These are phyloP conservation scores for Lophura nycthemera DNA, from an alignment of 2,113 vertebrate genomes.

Conservation along the genomic window DNA sequence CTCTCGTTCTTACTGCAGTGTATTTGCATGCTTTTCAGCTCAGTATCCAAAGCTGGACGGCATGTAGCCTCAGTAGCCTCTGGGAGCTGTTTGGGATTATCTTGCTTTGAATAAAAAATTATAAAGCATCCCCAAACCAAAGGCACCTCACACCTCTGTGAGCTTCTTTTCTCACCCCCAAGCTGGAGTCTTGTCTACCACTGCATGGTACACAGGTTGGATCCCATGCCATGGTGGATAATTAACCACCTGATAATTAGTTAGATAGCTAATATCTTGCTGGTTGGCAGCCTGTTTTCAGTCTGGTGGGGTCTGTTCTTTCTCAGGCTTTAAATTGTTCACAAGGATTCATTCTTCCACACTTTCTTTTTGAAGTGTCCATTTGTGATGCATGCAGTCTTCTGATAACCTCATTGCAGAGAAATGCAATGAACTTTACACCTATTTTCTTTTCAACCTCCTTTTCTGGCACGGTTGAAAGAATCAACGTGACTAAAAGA, in stretches of 20 bases:
- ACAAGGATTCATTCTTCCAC: neutral
- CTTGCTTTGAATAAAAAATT: neutral
- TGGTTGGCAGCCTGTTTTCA: neutral
- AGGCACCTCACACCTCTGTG: neutral
- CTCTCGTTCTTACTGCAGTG: neutral
- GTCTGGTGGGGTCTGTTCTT: neutral
- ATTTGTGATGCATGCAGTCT: neutral
- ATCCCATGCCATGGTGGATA: neutral
- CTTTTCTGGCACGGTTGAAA: conserved; percentile 18
- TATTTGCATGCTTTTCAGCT: neutral
- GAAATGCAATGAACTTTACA: neutral
- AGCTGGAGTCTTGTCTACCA: neutral
- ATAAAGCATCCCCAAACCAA: neutral
- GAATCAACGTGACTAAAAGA: neutral
- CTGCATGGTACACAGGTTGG: neutral
- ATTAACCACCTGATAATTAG: neutral
- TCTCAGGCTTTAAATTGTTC: neutral
- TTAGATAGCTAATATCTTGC: neutral
- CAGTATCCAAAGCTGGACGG: neutral
- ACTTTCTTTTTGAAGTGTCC: neutral
- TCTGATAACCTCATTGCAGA: neutral
- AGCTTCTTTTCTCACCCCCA: neutral
- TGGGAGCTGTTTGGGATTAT: neutral
- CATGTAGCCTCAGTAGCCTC: neutral
- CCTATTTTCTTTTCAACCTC: neutral